Conservation (phyloP, 2,888 invertebrate genomes). For the Brenthis daphne region DNA sequence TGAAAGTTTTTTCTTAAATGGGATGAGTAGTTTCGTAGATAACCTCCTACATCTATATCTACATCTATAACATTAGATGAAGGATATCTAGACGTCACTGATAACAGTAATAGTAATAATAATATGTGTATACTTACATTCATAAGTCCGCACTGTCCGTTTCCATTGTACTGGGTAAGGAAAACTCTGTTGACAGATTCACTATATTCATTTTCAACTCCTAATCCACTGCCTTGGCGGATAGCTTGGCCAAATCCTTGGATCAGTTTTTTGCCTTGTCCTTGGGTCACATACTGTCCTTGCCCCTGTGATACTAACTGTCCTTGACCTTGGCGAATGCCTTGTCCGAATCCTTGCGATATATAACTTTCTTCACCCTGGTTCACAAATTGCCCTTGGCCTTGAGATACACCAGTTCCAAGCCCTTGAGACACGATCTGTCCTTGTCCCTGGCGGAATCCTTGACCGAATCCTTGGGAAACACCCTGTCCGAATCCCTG, state of each 20-base stretch:
- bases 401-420: constrained; percentile 23
- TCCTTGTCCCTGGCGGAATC: constrained; percentile 35
- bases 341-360: constrained; percentile 38
- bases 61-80: too few relatives aligned
- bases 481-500: constrained; percentile 20
- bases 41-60: too few relatives aligned
- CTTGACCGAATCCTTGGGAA: constrained; percentile 49
- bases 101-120: background rate
- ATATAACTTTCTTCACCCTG: constrained; percentile 37
- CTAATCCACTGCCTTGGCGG: constrained; percentile 47
- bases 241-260: constrained; percentile 42
- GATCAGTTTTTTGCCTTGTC: constrained; percentile 42
- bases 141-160: constrained; percentile 65
- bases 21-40: too few relatives aligned
- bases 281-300: constrained; percentile 43
- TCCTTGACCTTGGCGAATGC: constrained; percentile 38
- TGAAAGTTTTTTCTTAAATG: too few relatives aligned
- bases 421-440: constrained; percentile 28
- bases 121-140: constrained; percentile 58
- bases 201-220: constrained; percentile 58
- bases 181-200: constrained; percentile 61
- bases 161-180: constrained; percentile 56
- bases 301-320: constrained; percentile 19
- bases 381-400: constrained; percentile 27
- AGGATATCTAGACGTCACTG: too few relatives aligned